Conservation (phyloP, 2,113 vertebrate species). For the Alosa alosa region DNA sequence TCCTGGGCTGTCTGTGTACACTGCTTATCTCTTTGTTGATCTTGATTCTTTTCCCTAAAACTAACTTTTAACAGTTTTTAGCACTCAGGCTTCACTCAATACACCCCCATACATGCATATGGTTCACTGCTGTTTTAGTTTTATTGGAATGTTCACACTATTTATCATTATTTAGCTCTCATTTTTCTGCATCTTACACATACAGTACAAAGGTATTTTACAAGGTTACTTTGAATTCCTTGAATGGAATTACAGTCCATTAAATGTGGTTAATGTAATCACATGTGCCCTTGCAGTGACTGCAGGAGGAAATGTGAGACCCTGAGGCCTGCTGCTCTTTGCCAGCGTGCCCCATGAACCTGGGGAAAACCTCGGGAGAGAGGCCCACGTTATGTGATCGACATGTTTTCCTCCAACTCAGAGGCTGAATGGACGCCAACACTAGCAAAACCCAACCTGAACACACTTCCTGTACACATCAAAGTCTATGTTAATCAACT, state of each 20-base stretch:
- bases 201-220: slow-evolving; percentile 16
- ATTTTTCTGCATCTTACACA: background rate
- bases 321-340: background rate
- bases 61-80: background rate
- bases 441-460: slow-evolving; percentile 31
- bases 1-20: background rate
- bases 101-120: background rate
- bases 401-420: slow-evolving; percentile 38
- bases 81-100: background rate
- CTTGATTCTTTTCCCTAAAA: background rate
- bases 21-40: background rate
- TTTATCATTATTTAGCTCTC: background rate
- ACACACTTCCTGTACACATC: slow-evolving; percentile 33
- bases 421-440: slow-evolving; percentile 25
- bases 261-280: slow-evolving; percentile 36
- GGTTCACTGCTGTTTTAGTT: slow-evolving; percentile 15
- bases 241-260: slow-evolving; percentile 1
- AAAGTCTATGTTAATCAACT: slow-evolving; percentile 20
- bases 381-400: slow-evolving; percentile 25
- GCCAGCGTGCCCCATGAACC: slow-evolving; percentile 1
- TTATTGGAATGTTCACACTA: background rate
- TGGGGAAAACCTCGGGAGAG: slow-evolving; percentile 3
- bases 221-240: slow-evolving; percentile 7
- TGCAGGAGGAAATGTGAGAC: slow-evolving; percentile 21
- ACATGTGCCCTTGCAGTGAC: slow-evolving; percentile 28